Percentiles rank a stretch among this genome's conserved stretches.
These are phyloP conservation scores for Nomada ruficornis DNA, from an alignment of 2,888 invertebrate genomes.

Conservation along the genomic window DNA sequence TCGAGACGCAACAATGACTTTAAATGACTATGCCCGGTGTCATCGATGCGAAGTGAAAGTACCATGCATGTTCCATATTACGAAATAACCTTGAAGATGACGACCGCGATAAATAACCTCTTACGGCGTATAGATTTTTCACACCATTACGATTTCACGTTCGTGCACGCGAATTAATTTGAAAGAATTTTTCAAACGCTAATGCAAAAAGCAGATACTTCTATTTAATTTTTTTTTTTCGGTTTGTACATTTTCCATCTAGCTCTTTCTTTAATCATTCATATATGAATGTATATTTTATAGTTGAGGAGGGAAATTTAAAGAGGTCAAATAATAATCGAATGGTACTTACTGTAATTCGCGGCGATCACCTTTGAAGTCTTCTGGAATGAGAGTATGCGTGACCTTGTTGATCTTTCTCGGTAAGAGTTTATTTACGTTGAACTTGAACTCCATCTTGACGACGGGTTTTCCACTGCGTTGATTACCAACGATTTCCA, in stretches of 20 bases:
- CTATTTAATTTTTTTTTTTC: background rate
- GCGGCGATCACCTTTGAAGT: constrained; percentile 81
- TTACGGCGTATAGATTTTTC: constrained; percentile 29
- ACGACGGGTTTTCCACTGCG: constrained; percentile 1
- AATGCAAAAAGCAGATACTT: background rate
- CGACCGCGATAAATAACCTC: constrained; percentile 36
- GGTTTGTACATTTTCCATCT: background rate
- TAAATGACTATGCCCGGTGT: constrained; percentile 35
- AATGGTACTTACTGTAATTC: constrained; percentile 78
- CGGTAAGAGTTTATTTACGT: constrained; percentile 81
- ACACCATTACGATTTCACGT: background rate
- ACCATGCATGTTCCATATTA: constrained; percentile 43
- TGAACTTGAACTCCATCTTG: constrained; percentile 82
- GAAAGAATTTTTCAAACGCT: background rate
- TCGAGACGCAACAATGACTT: constrained; percentile 38
- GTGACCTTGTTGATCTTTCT: constrained; percentile 82
- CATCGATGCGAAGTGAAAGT: constrained; percentile 59
- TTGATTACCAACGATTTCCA: constrained; percentile 11
- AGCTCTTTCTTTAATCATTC: background rate
- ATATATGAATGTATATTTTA: background rate
- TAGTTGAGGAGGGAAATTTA: background rate
- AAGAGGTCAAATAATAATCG: background rate
- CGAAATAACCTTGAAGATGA: constrained; percentile 56
- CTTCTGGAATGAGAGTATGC: constrained; percentile 80
- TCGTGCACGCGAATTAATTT: background rate